phyloP scores from a whole-genome alignment of 2,113 vertebrate species.

The Okapia johnstoni region DNA sequence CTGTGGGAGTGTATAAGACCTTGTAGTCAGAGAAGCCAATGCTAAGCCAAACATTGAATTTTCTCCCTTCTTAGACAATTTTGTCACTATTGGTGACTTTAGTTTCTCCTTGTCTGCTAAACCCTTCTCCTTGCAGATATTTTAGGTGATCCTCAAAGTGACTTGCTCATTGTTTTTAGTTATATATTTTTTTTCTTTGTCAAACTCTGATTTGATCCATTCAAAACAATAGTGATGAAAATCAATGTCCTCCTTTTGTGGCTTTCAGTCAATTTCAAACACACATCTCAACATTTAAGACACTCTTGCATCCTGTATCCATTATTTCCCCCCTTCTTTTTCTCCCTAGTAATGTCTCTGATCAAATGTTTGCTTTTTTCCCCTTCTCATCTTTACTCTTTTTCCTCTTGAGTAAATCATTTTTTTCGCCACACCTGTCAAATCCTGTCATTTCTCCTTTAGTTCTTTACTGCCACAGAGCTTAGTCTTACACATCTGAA shows the following conservation, averaged over 20 bases:
- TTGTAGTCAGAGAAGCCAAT: not conserved
- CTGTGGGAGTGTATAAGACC: not conserved
- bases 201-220: not conserved
- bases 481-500: conserved; percentile 5
- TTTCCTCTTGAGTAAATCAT: not conserved
- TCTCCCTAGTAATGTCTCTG: not conserved
- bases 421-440: conserved; percentile 15
- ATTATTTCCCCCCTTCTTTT: fast-evolving
- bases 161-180: not conserved
- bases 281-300: not conserved
- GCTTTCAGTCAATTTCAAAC: conserved; percentile 46
- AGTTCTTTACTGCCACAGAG: not conserved
- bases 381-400: not conserved
- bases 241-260: not conserved
- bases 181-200: not conserved
- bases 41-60: not conserved
- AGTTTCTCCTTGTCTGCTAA: not conserved
- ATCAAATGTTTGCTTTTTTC: not conserved
- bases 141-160: not conserved
- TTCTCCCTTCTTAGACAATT: not conserved
- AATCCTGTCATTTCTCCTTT: conserved; percentile 2
- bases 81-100: not conserved
- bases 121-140: not conserved
- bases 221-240: conserved; percentile 33
- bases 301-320: not conserved